A percentile compares a stretch with the other conserved stretches of the same genome.
phyloP scores from a whole-genome alignment of 2,797 vertebrate species.

The Coluber constrictor region DNA sequence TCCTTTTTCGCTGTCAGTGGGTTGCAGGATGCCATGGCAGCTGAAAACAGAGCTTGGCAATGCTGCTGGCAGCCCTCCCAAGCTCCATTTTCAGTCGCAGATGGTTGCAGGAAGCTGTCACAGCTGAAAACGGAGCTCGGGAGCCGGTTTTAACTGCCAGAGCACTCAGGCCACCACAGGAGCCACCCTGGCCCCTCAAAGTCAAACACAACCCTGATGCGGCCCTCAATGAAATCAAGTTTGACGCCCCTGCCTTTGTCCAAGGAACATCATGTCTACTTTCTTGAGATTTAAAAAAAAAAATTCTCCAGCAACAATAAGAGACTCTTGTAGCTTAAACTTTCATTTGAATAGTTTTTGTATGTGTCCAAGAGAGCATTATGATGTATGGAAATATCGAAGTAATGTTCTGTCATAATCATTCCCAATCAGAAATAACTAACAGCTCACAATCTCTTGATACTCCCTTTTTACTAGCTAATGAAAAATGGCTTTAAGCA shows the following conservation, averaged over 20 bases:
- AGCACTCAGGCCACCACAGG: too few relatives aligned
- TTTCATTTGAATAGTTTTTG: not conserved
- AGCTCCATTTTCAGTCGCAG: too few relatives aligned
- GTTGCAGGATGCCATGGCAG: too few relatives aligned
- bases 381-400: conserved; percentile 11
- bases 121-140: too few relatives aligned
- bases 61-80: too few relatives aligned
- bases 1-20: too few relatives aligned
- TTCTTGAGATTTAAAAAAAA: not conserved
- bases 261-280: not conserved
- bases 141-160: too few relatives aligned
- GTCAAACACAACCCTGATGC: too few relatives aligned
- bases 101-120: too few relatives aligned
- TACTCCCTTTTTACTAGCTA: conserved; percentile 26
- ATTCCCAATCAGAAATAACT: conserved; percentile 9
- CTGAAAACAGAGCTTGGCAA: too few relatives aligned
- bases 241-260: not conserved
- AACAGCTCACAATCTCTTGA: accelerated
- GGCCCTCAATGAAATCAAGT: too few relatives aligned
- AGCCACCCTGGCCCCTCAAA: too few relatives aligned
- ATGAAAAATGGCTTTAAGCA: conserved; percentile 18
- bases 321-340: not conserved
- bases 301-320: not conserved
- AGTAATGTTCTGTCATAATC: not conserved
- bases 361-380: not conserved